A percentile compares a stretch with the other conserved stretches of the same genome.
phyloP scores from a whole-genome alignment of 2,113 vertebrate species.

The Erpornis zantholeuca region DNA sequence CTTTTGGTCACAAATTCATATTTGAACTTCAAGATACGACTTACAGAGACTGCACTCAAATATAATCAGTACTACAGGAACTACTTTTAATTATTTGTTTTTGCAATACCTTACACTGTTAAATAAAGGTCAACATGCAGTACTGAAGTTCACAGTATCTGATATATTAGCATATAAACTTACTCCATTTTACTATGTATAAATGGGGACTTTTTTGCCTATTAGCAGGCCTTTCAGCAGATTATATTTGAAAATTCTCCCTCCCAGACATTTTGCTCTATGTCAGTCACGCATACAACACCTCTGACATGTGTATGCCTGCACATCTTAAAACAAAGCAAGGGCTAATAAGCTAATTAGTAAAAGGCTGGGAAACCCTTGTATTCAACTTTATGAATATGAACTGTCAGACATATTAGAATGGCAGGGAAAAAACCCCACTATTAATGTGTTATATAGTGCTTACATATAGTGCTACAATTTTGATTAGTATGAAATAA shows the following conservation, averaged over 20 bases:
- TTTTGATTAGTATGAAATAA: neutral
- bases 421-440: accelerated
- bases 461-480: neutral
- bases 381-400: neutral
- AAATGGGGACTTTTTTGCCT: neutral
- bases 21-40: neutral
- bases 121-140: neutral
- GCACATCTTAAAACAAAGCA: neutral
- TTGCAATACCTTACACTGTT: neutral
- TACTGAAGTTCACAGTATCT: neutral
- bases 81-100: neutral
- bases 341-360: neutral
- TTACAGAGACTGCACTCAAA: neutral
- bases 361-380: neutral
- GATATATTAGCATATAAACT: neutral
- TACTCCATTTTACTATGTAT: neutral
- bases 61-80: neutral
- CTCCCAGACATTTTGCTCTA: neutral
- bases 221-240: neutral
- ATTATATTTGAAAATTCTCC: neutral
- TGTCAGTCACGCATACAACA: neutral
- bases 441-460: neutral
- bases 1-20: neutral
- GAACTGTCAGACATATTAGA: neutral
- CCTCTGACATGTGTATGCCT: neutral